Base-by-base conservation (phyloP, 2,113 vertebrate species). In the Gobiocypris rarus region DNA sequence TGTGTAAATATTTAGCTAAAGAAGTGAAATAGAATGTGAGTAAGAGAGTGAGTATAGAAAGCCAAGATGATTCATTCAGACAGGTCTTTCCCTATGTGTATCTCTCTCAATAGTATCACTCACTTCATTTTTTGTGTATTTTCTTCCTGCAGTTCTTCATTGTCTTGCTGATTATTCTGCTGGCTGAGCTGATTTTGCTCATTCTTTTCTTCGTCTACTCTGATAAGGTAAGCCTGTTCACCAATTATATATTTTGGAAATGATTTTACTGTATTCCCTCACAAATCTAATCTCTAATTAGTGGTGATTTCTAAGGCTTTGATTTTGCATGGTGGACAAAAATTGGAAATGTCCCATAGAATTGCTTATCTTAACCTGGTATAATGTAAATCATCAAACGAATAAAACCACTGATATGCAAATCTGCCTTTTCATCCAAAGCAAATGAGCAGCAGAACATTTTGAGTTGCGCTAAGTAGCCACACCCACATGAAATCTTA, bases 201-300 rank as follows among this genome's bases (percentile, higher is more conserved):
- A 98, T 96, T 93, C 95, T 99, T 84, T 98, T 99, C 95, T 99
- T 99, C 81, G 96, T 98, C 89, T 99, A 98, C 94, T 96, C 97
- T 88, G 96, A 98, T 94, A 98, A 97, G 97, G 98, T 99, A 92
- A 94, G 95, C 81, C 48, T 58, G 3, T 56, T 69, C 43, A 26
- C 41, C 6, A 69, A 43, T 58, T 43, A 54, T 56, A 54, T 61
- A 19, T 61, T 5, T 22, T 65, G 65, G 69, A 45, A 63, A 73
- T 71, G 54, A 59, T 67, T 70, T 26, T 11, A 17, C 54, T 59
- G 28, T 6, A 45, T 75, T 65, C 34, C 54, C 82, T 75, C 45
- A 31, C 10, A 61, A 45, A 63, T 79, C 41, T 15, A 61, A 61
- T 58, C 75, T 58, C 17, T n/a, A 41, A 50, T 74, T 74, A 74